Evolutionary conservation across 2,113 vertebrate genomes (phyloP), one percentile per base, ranked within the genome.

Genomic region (Pachyramphus minor): DNA sequence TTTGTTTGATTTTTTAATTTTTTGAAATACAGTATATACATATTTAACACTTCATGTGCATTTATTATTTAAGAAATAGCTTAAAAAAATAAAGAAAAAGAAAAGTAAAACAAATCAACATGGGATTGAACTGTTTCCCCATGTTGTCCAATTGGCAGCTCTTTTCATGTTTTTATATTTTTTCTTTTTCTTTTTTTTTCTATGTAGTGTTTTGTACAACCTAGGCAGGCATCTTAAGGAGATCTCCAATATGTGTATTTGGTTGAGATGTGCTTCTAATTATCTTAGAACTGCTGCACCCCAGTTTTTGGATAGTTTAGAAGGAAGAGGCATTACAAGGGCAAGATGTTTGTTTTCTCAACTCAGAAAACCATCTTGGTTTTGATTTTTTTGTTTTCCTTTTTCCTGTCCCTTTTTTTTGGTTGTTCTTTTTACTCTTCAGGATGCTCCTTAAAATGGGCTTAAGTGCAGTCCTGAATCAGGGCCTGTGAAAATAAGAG

Each of bases 41-140:
- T 98, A 98, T 98, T 98, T 98, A 98, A 99, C 98, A 99, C 98
- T 98, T 99, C 98, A 98, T 99, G 98, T 99, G 98, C 98, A 99
- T 98, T 98, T 98, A 97, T 97, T 98, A 98, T 98, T 98, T 98
- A 98, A 98, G 98, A 98, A 98, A 98, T 98, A 98, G 98, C 98
- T 97, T 98, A 97, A 98, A 97, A 95, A 97, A 97, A 97, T 94
- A 97, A 98, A 97, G 96, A 95, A 98, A 98, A 98, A 97, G 82
- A 96, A 97, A 97, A 95, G n/a, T 85, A 96, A 97, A 97, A 93
- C 94, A 98, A 94, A 97, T 59, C 97, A 97, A 96, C 95, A 95
- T 92, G 96, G 97, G 97, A 89, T 84, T 93, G 88, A 98, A 95
- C 94, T 97, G 97, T 97, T 93, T 90, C 89, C 97, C 95, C 95